A percentile compares a stretch with the other conserved stretches of the same genome.
phyloP scores from a whole-genome alignment of 2,888 invertebrate genomes.

The Serrognathus titanus region DNA sequence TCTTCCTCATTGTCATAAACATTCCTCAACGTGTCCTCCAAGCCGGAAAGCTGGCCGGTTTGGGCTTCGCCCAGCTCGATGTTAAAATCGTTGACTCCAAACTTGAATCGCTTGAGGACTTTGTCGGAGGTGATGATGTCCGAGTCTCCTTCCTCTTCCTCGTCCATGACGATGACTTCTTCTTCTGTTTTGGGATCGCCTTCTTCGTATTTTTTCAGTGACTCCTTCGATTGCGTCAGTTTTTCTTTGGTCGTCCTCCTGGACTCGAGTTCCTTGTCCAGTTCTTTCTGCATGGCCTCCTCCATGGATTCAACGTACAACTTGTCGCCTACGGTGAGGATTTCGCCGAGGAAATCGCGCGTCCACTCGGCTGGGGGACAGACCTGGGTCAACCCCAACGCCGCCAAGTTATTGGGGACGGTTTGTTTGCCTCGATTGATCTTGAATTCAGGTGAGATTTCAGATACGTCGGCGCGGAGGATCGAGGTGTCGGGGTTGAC shows the following conservation, averaged over 20 bases:
- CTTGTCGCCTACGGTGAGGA: conserved; percentile 41
- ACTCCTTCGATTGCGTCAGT: conserved; percentile 2
- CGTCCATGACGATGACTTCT: conserved; percentile 14
- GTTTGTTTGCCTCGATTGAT: conserved; percentile 41
- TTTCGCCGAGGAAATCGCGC: conserved; percentile 38
- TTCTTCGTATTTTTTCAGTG: background rate
- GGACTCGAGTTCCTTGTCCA: conserved; percentile 25
- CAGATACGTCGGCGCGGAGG: conserved; percentile 36
- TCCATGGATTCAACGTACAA: conserved; percentile 38
- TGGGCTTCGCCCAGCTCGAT: conserved; percentile 21
- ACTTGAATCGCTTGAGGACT: conserved; percentile 37
- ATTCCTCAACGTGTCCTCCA: conserved; percentile 4
- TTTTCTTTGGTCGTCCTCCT: background rate
- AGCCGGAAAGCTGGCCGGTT: conserved; percentile 10
- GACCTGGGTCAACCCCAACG: conserved; percentile 39
- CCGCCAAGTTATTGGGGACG: conserved; percentile 41
- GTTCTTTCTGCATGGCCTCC: conserved; percentile 14
- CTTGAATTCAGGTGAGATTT: conserved; percentile 30
- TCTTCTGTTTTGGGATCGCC: conserved; percentile 11
- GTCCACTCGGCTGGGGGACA: conserved; percentile 39
- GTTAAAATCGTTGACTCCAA: conserved; percentile 41
- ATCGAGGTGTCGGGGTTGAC: conserved; percentile 46
- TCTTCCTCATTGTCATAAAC: background rate
- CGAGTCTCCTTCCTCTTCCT: conserved; percentile 15
- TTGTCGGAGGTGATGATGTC: conserved; percentile 37